A percentile compares a stretch with the other conserved stretches of the same genome.
Evolutionary conservation across 2,797 vertebrate genomes (phyloP).

Genomic region (Sebastes baramenuke): DNA sequence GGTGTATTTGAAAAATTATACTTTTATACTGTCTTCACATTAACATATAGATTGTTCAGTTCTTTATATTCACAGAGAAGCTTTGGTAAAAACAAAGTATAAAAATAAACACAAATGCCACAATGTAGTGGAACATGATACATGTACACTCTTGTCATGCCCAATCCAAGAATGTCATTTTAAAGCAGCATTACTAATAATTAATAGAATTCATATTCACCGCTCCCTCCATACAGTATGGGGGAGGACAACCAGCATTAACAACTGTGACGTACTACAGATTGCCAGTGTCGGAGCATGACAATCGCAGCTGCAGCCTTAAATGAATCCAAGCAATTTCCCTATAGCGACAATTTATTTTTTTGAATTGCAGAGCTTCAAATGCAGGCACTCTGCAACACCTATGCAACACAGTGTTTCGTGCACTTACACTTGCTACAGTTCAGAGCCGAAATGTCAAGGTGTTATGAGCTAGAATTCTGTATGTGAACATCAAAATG

Average conservation of each 20-base stretch:
- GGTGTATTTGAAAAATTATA: background rate
- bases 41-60: background rate
- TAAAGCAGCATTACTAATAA: background rate
- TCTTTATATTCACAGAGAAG: background rate
- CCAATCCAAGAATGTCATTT: background rate
- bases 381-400: background rate
- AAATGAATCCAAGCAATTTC: conserved; percentile 13
- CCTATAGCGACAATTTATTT: background rate
- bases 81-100: background rate
- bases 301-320: conserved; percentile 29
- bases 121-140: background rate
- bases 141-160: background rate
- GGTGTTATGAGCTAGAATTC: background rate
- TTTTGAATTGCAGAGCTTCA: background rate
- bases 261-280: conserved; percentile 20
- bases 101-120: background rate
- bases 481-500: background rate
- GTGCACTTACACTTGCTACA: background rate
- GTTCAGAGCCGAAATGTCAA: background rate
- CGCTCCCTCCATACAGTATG: background rate
- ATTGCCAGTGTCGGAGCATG: conserved; percentile 21
- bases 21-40: background rate
- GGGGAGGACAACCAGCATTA: background rate
- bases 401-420: background rate
- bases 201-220: background rate